Evolutionary conservation across 2,888 invertebrate genomes (phyloP).

Genomic region (Philaethria dido): DNA sequence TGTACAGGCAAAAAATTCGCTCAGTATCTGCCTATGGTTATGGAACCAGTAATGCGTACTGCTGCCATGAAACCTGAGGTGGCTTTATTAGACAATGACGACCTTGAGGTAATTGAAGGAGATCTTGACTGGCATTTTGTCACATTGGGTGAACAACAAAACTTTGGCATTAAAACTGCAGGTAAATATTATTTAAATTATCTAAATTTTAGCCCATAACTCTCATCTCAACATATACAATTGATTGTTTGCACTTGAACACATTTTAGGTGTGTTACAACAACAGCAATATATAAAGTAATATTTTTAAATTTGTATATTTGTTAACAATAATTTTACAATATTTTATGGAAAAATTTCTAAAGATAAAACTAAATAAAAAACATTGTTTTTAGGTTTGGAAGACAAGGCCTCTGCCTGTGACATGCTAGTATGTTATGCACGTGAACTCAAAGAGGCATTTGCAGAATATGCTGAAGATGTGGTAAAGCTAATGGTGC

Average conservation of each 20-base stretch:
- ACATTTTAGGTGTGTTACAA: too few relatives aligned
- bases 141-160: conserved; percentile 96
- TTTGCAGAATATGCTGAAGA: conserved; percentile 84
- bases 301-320: too few relatives aligned
- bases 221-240: too few relatives aligned
- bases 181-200: conserved; percentile 69
- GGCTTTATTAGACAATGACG: conserved; percentile 93
- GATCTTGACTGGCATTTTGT: conserved; percentile 98
- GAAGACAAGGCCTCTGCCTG: conserved; percentile 98
- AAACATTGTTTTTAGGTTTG: conserved; percentile 81
- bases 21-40: conserved; percentile 96
- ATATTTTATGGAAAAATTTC: too few relatives aligned
- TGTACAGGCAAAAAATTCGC: conserved; percentile 91
- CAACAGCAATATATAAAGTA: too few relatives aligned
- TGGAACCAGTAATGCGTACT: conserved; percentile 96
- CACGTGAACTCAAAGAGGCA: conserved; percentile 95
- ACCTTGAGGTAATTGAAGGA: conserved; percentile 91
- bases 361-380: background rate
- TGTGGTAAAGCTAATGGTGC: conserved; percentile 92
- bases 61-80: conserved; percentile 97
- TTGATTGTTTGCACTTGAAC: too few relatives aligned
- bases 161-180: conserved; percentile 96
- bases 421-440: conserved; percentile 98
- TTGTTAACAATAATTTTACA: too few relatives aligned
- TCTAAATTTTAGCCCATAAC: too few relatives aligned